Evolutionary conservation across 2,888 invertebrate genomes (phyloP), one percentile per base, ranked within the genome.

Genomic region (Drosophila limbata): DNA sequence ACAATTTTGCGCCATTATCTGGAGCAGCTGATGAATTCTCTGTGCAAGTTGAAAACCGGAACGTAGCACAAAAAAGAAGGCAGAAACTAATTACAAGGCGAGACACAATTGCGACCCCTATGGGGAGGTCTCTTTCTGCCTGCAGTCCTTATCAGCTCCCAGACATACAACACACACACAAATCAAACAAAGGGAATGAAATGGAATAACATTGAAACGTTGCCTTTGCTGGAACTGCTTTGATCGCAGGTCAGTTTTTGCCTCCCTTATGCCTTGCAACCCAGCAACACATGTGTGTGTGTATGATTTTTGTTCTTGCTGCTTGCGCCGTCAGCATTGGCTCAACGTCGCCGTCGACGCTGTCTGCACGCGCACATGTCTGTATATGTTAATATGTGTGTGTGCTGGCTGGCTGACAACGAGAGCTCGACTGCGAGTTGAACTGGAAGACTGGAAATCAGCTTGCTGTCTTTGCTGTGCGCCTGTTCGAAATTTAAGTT

Each of bases 401-500:
- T 51, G 9, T 51, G 45, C 45, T 35, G 19, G 47, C 37, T 56
- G 57, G 37, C 47, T n/a, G 64, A 60, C 51, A 57, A 68, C 63
- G 53, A 64, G 60, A 61, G 79, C 77, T 76, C 52, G 47, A 79
- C 70, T 70, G 65, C 25, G 60, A 60, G 19, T 57, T 40, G 62
- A 63, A 62, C 68, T 48, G 62, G 57, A 35, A 64, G 48, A 6
- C 19, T 19, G 42, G 42, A 42, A 42, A 33, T 21, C 39, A 19
- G 64, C 52, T 65, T 45, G 37, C 61, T 63, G 67, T 0, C 2
- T 63, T 60, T 56, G 77, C 91, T 91, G 91, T 74, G 86, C 89
- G 89, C 91, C 91, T 91, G 84, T 81, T 91, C 90, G 83, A 91
- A 90, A 89, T 90, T 84, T 84, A 90, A 91, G 91, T 91, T 91